Base-by-base conservation (phyloP, 1,140 invertebrate species). In the Papilio polytes region DNA sequence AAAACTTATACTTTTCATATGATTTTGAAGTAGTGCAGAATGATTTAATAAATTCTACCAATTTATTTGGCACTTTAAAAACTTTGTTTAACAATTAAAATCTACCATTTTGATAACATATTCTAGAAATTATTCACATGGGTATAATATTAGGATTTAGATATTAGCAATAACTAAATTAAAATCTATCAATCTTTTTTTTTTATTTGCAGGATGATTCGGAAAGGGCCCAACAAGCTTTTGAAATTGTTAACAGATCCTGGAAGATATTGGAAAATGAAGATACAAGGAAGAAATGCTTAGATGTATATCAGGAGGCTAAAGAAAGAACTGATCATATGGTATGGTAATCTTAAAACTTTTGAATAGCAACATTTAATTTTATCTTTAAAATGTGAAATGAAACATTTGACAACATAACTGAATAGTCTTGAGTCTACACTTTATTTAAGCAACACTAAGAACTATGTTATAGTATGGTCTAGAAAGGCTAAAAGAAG, bases 221-320 rank as follows among this genome's bases (percentile, higher is more conserved):
- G 53, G 99, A 99, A 76, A 96, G 98, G 95, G 98, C 99, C 13
- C 98, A 99, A 93, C 97, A 98, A 92, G 98, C 98, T 81, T 99
- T 99, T 95, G 98, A 99, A 95, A 98, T 99, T 94, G 97, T 99
- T 53, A 99, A 99, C 90, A 98, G 98, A 93, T 98, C 99, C 10
- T 99, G 98, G 97, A 99, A 99, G 95, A 98, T 97, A 72, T 92
- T 99, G 86, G 98, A 99, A 93, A 98, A 98, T 96, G 99, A 99
- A 88, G 97, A 98, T 84, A 98, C 98, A 0, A 96, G 98, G 87
- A 97, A 98, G 88, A 98, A 98, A 95, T 99, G 99, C 93, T 96
- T 99, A 95, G 99, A 99, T 87, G 97, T 99, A 86, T 98, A 99
- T 80, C 98, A 99, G 94, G 99, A 99, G 95, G 99, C 99, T 2